These are phyloP conservation scores for Drosophila orosa DNA, from an alignment of 1,140 invertebrate species.

Conservation along the genomic window DNA sequence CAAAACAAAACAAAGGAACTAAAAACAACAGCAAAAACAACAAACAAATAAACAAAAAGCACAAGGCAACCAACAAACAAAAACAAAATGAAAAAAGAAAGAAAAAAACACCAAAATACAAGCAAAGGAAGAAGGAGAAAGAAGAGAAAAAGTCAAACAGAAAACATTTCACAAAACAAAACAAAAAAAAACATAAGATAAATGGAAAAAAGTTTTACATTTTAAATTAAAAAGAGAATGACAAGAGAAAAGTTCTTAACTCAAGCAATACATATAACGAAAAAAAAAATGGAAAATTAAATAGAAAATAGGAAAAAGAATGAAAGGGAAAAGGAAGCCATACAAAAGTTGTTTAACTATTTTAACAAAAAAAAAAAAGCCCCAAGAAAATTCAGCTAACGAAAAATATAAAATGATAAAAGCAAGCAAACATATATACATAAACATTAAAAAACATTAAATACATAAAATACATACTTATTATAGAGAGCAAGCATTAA, in stretches of 20 bases:
- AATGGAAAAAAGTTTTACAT: slow-evolving; percentile 42
- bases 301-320: slow-evolving; percentile 13
- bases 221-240: slow-evolving; percentile 31
- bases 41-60: slow-evolving; percentile 33
- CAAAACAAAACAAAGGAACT: slow-evolving; percentile 36
- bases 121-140: background rate
- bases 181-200: slow-evolving; percentile 5
- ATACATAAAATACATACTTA: slow-evolving; percentile 37
- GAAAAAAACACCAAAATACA: slow-evolving; percentile 13
- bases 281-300: slow-evolving; percentile 23
- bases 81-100: background rate
- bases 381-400: slow-evolving; percentile 23
- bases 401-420: slow-evolving; percentile 17
- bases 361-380: slow-evolving; percentile 33
- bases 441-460: slow-evolving; percentile 44
- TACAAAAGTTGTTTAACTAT: slow-evolving; percentile 53
- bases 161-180: slow-evolving; percentile 44
- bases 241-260: slow-evolving; percentile 23
- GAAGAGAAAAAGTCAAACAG: slow-evolving; percentile 17
- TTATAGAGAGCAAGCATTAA: slow-evolving; percentile 37
- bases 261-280: slow-evolving; percentile 41
- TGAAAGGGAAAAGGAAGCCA: slow-evolving; percentile 13
- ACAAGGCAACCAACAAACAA: slow-evolving; percentile 28
- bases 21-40: slow-evolving; percentile 30
- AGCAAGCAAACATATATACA: slow-evolving; percentile 44